Evolutionary conservation across 2,888 invertebrate species (phyloP), one percentile per base, ranked within the genome.

Genomic region (Drosophila macrospina): DNA sequence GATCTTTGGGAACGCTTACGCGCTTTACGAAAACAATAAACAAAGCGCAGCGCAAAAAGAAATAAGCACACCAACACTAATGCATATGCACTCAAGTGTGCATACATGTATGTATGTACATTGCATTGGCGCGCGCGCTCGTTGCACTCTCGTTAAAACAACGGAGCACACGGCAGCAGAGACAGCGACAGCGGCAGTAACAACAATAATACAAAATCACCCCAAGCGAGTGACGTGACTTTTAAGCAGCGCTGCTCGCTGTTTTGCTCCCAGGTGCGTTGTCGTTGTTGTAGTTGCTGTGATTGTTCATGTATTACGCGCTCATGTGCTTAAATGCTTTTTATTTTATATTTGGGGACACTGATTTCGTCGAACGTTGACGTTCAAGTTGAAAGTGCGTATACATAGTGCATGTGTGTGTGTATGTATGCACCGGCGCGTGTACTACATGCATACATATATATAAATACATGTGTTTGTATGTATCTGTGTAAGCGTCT

Each of bases 281-380:
- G 59, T 51, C 42, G 51, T 65, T 64, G 39, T 47, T 39, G 16
- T 10, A 16, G 10, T 16, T 62, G 60, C 13, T 48, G 34, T 59
- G 54, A 54, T 80, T 80, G 67, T 64, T 57, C 36, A 37, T 71
- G 44, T 56, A 48, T 44, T 59, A 52, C 39, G 37, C 48, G 52
- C 44, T 54, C 39, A 34, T 42, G 36, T 63, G 24, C 37, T 55
- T 55, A 16, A 59, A 51, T 69, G 64, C 52, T 52, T 64, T 76
- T 60, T 65, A 11, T 30, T 69, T 47, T 60, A 64, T 65, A 79
- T 81, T 80, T 84, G 75, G 87, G 69, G 69, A 86, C 81, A 81
- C 78, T 63, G 80, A 77, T 70, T 82, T 73, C 55, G 26, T 52
- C 20, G 51, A 60, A 47, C 71, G 59, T 65, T 74, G 32, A 16